Evolutionary conservation across 1,140 invertebrate species (phyloP).

Genomic region (Drusus annulatus): DNA sequence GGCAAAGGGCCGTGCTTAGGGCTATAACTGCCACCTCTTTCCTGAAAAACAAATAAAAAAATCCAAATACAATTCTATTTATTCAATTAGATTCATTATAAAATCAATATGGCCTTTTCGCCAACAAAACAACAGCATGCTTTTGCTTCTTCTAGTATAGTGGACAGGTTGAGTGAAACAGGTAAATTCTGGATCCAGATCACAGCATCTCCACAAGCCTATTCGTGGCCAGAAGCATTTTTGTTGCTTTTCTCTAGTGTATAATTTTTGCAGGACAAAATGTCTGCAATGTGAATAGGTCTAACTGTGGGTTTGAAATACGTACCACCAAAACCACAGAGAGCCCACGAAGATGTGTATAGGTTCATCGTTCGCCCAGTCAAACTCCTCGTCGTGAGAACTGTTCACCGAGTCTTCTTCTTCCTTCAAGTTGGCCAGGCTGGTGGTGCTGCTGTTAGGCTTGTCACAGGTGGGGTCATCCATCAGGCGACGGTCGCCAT

Average conservation of each 20-base stretch:
- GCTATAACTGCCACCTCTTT: conserved; percentile 82
- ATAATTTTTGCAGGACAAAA: no score
- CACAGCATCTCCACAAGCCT: no score
- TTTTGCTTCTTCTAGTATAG: no score
- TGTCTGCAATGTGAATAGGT: no score
- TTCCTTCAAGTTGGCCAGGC: background rate
- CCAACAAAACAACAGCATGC: no score
- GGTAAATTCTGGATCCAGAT: no score
- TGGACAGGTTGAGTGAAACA: no score
- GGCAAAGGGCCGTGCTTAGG: conserved; percentile 75
- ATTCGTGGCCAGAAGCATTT: no score
- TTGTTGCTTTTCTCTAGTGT: no score
- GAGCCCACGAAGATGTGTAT: conserved; percentile 73
- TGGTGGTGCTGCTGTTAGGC: conserved; percentile 7
- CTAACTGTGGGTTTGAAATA: conserved; percentile 42
- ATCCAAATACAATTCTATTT: background rate
- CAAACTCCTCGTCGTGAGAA: conserved; percentile 42
- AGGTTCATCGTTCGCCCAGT: conserved; percentile 44
- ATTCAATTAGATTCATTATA: no score
- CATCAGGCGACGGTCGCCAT: conserved; percentile 61
- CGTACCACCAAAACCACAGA: conserved; percentile 86
- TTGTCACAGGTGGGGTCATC: conserved; percentile 47
- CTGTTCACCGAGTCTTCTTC: background rate
- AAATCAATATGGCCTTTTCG: no score
- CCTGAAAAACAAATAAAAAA: conserved; percentile 66